Evolutionary conservation across 2,888 invertebrate species (phyloP), one percentile per base, ranked within the genome.

Genomic region (Synanthedon vespiformis): DNA sequence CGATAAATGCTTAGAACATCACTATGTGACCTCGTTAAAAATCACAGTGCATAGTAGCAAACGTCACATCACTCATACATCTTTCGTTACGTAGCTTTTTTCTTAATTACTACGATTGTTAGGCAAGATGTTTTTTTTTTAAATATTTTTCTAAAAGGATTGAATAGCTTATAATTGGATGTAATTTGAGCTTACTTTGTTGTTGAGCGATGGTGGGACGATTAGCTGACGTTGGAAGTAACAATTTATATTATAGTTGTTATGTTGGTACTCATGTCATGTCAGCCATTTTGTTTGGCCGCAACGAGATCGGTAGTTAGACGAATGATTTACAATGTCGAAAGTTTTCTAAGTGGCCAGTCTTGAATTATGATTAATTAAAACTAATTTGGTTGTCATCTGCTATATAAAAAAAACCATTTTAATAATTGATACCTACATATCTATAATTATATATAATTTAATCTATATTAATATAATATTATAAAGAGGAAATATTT

Each of bases 151-250:
- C 68, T 68, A 79, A 80, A 84, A 79, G 82, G 77, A 79, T 80
- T 86, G 84, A 86, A 87, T 86, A 74, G 79, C 71, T 74, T 76
- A 83, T 87, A 87, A 87, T 87, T 87, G 86, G 83, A 75, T 84
- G 86, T 87, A 86, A 86, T 86, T 81, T 78, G 82, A 83, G 76
- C 72, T 69, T 74, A 80, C 78, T 82, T 85, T 81, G 84, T 79
- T 78, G 78, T 75, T 64, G 73, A 65, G 72, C 69, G 72, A 68
- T 61, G 70, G 71, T 76, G 69, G 72, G 67, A 72, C 74, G 76
- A 76, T 74, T 79, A 79, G 75, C 71, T 72, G 71, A 69, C 68
- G 70, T 72, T 74, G 73, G 75, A 76, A 72, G 67, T 67, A 73
- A 74, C 72, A 71, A 77, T 79, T 79, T 78, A 73, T 72, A 70